Conservation (phyloP, 30 jellyfish, hydroid and myxozoan species). For the Aurelia aurita region DNA sequence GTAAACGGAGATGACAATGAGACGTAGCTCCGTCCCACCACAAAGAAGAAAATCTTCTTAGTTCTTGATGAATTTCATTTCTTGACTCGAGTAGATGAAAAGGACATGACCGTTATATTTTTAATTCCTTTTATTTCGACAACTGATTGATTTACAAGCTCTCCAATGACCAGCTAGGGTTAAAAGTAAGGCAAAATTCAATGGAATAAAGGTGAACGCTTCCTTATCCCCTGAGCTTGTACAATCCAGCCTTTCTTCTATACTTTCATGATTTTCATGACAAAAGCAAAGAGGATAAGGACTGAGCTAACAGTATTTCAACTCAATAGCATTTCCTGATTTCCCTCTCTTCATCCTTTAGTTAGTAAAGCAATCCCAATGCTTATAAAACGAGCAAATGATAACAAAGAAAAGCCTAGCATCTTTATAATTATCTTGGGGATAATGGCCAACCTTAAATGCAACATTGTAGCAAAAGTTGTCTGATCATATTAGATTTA, state of each 20-base stretch:
- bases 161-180: conserved; percentile 6
- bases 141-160: conserved; percentile 53
- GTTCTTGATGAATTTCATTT: conserved; percentile 37
- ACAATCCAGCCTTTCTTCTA: conserved; percentile 6
- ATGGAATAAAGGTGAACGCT: conserved; percentile 35
- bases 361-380: conserved; percentile 21
- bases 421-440: too few relatives aligned
- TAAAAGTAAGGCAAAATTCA: conserved; percentile 1
- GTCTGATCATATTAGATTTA: too few relatives aligned
- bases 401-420: neutral
- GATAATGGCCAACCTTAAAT: too few relatives aligned
- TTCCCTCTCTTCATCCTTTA: conserved; percentile 8
- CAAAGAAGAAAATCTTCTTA: conserved; percentile 26
- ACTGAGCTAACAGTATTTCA: neutral
- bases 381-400: conserved; percentile 5
- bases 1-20: too few relatives aligned
- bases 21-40: conserved; percentile 1
- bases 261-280: conserved; percentile 1
- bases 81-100: conserved; percentile 20
- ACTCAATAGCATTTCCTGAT: conserved; percentile 16
- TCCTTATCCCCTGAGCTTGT: conserved; percentile 29
- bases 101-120: conserved; percentile 61
- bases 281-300: conserved; percentile 24
- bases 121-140: conserved; percentile 24
- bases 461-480: too few relatives aligned